phyloP scores from a whole-genome alignment of 2,113 vertebrate genomes.

The Nyctereutes procyonoides region DNA sequence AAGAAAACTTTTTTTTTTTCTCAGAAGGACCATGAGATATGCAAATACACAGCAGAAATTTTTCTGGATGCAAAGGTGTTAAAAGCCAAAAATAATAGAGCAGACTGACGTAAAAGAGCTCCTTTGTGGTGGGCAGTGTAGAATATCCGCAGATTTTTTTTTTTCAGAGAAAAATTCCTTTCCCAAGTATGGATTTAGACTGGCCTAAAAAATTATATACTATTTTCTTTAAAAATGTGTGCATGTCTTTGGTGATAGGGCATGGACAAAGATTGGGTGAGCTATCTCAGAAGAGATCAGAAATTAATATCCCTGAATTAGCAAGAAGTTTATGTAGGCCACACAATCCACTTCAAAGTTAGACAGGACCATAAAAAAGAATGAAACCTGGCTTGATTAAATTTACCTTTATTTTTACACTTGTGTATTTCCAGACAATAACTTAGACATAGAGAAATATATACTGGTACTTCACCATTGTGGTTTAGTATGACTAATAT shows the following conservation, averaged over 20 bases:
- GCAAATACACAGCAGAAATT: constrained; percentile 39
- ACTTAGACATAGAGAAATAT: not conserved
- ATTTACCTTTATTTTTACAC: not conserved
- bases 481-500: not conserved
- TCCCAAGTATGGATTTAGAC: not conserved
- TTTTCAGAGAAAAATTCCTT: not conserved
- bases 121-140: not conserved
- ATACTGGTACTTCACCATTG: not conserved
- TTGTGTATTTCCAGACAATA: not conserved
- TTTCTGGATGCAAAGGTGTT: constrained; percentile 48
- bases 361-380: not conserved
- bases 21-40: not conserved
- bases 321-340: not conserved
- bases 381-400: not conserved
- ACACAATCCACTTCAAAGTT: not conserved
- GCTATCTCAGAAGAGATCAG: not conserved
- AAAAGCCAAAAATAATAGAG: constrained; percentile 59
- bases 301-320: not conserved
- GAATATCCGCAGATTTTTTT: not conserved
- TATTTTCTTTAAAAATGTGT: not conserved
- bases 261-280: not conserved
- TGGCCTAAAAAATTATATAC: not conserved
- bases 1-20: not conserved
- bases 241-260: not conserved
- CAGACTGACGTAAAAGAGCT: not conserved